Evolutionary conservation across 1,140 invertebrate species (phyloP).

Genomic region (Manduca sexta): DNA sequence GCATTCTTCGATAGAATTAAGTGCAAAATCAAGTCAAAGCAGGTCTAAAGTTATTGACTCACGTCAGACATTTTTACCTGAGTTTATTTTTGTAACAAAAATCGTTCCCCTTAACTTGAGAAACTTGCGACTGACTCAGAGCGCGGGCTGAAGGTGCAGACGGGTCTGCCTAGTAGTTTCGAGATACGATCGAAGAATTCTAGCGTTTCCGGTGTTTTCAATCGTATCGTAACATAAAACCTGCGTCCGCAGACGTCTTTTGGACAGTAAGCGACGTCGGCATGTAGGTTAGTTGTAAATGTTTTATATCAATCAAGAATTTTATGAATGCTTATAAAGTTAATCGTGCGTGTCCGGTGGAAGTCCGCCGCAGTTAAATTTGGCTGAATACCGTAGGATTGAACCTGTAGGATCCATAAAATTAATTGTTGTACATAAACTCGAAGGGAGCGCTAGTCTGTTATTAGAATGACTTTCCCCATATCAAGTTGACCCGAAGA

Average conservation of each 20-base stretch:
- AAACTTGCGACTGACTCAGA: slow-evolving; percentile 7
- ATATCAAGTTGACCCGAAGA: too few species aligned
- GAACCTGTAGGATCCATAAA: too few species aligned
- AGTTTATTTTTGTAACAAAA: slow-evolving; percentile 33
- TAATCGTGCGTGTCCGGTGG: too few species aligned
- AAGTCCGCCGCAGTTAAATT: too few species aligned
- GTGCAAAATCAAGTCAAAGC: slow-evolving; percentile 25
- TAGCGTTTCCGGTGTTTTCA: slow-evolving; percentile 8
- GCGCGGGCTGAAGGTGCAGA: slow-evolving; percentile 12
- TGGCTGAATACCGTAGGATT: too few species aligned
- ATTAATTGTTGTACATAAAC: too few species aligned
- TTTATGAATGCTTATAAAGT: too few species aligned
- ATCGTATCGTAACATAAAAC: background rate
- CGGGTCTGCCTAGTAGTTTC: slow-evolving; percentile 4
- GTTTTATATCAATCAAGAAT: too few species aligned
- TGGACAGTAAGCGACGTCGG: too few species aligned
- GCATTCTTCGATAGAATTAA: slow-evolving; percentile 22
- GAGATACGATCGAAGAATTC: slow-evolving; percentile 9
- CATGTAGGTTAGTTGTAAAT: too few species aligned
- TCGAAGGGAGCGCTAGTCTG: too few species aligned
- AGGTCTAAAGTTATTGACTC: slow-evolving; percentile 21
- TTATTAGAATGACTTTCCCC: too few species aligned
- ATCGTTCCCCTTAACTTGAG: slow-evolving; percentile 10
- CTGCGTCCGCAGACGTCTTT: background rate
- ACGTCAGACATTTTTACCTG: slow-evolving; percentile 30